phyloP scores from a whole-genome alignment of 2,113 vertebrate species.

The Rhea americana region DNA sequence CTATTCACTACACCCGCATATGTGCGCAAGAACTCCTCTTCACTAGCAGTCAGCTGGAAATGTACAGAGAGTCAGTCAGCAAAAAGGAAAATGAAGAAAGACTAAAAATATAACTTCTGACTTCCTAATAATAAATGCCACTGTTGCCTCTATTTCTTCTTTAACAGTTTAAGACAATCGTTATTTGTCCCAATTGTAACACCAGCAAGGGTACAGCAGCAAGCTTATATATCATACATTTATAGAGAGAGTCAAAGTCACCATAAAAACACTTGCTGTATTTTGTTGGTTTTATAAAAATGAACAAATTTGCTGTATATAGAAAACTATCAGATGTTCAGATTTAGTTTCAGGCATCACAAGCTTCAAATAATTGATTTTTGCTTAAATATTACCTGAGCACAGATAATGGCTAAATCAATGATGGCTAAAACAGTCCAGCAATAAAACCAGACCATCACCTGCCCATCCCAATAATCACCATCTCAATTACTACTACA shows the following conservation, averaged over 20 bases:
- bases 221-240: rapidly evolving
- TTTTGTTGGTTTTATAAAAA: neutral
- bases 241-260: rapidly evolving
- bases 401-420: neutral
- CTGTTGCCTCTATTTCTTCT: neutral
- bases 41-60: slow-evolving; percentile 90
- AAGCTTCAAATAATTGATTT: neutral
- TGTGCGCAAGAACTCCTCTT: slow-evolving; percentile 95
- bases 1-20: slow-evolving; percentile 95
- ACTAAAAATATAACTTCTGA: neutral
- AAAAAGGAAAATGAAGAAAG: neutral
- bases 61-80: neutral
- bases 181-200: neutral
- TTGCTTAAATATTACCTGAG: neutral
- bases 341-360: neutral
- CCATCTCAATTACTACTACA: neutral
- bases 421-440: neutral
- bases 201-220: neutral
- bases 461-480: neutral
- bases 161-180: neutral
- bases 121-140: neutral
- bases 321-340: neutral
- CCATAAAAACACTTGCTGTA: neutral
- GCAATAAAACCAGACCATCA: neutral
- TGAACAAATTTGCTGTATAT: neutral